Conservation (phyloP, 2,888 invertebrate species). For the Scrobipalpa atriplicella region DNA sequence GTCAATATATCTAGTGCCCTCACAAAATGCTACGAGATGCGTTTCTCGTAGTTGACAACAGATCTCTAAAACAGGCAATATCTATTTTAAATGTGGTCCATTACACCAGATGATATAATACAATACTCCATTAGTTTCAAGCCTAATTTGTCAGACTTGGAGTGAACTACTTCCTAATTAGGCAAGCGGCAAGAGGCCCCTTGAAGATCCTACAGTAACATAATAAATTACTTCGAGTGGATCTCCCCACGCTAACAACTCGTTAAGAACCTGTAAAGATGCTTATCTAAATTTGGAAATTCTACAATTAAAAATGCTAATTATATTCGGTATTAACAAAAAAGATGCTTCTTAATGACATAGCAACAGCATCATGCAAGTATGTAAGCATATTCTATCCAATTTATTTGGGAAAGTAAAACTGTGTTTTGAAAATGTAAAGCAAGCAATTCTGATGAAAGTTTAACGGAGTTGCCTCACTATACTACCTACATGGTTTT, state of each 20-base stretch:
- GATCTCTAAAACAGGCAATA: no score
- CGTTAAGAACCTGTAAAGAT: constrained; percentile 28
- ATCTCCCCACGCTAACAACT: constrained; percentile 53
- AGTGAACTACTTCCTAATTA: constrained; percentile 51
- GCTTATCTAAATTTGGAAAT: not conserved
- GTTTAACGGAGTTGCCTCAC: constrained; percentile 15
- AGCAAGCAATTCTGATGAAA: not conserved
- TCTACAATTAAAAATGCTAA: constrained; percentile 3
- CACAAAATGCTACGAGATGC: no score
- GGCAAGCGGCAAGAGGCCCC: constrained; percentile 46
- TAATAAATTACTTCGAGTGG: constrained; percentile 42
- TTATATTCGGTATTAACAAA: not conserved
- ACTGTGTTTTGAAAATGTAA: constrained; percentile 19
- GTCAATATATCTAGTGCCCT: no score
- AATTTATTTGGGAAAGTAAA: constrained; percentile 21
- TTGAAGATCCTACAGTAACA: constrained; percentile 36
- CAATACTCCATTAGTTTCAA: not conserved
- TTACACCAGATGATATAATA: not conserved
- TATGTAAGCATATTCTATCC: not conserved
- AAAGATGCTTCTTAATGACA: not conserved
- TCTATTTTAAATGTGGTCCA: not conserved
- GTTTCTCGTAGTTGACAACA: no score
- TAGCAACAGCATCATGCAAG: not conserved
- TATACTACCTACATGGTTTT: constrained; percentile 1
- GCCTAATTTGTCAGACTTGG: constrained; percentile 18